These are phyloP conservation scores for Alligator sinensis DNA, from an alignment of 2,113 vertebrate genomes.

Conservation along the genomic window DNA sequence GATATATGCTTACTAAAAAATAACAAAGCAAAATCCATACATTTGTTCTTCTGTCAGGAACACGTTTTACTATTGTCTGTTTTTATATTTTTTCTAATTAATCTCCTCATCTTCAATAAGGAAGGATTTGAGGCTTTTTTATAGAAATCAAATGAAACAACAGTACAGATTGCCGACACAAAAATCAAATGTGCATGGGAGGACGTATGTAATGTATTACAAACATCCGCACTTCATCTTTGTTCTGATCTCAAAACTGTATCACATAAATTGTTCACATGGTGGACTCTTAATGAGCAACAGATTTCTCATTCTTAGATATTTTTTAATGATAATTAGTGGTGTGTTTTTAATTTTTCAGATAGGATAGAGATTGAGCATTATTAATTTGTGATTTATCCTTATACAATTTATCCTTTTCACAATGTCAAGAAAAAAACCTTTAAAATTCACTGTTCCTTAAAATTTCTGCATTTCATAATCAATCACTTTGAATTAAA, in stretches of 20 bases:
- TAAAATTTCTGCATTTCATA: background rate
- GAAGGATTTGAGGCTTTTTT: conserved; percentile 5
- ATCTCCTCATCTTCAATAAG: conserved; percentile 19
- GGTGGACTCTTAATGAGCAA: background rate
- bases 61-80: background rate
- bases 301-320: background rate
- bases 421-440: background rate
- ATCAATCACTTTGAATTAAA: background rate
- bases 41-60: conserved; percentile 29
- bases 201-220: conserved; percentile 7
- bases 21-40: conserved; percentile 1
- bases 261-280: background rate
- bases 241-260: background rate
- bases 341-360: conserved; percentile 12
- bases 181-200: conserved; percentile 16
- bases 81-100: conserved; percentile 2
- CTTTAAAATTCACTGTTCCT: accelerated
- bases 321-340: background rate
- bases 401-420: background rate
- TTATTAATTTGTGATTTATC: background rate
- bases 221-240: background rate
- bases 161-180: conserved; percentile 2
- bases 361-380: background rate
- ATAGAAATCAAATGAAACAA: conserved; percentile 45
- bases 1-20: conserved; percentile 48